phyloP scores from a whole-genome alignment of 2,113 vertebrate species.

The Chiloscyllium plagiosum region DNA sequence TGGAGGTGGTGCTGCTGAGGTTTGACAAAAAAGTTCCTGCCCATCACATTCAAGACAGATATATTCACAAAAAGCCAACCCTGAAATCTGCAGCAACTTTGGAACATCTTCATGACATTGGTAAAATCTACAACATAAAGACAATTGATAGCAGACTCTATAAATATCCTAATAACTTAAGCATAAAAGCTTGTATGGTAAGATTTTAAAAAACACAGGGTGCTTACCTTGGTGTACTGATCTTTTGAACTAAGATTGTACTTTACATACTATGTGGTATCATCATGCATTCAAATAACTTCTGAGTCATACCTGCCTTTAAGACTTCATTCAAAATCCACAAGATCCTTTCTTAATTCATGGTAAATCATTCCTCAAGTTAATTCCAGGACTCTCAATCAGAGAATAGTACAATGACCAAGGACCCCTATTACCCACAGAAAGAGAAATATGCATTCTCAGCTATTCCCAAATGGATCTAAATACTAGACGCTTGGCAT shows the following conservation, averaged over 20 bases:
- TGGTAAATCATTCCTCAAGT: neutral
- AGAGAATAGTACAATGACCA: neutral
- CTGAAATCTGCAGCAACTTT: neutral
- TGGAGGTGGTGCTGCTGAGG: no score
- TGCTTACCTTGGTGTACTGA: neutral
- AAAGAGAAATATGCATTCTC: neutral
- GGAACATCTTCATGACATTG: neutral
- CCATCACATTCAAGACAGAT: neutral
- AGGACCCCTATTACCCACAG: neutral
- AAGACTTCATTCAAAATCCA: neutral
- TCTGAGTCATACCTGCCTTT: neutral
- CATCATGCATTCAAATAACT: neutral
- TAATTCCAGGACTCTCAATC: neutral
- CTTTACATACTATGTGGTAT: neutral
- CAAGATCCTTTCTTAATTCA: neutral
- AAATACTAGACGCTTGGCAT: neutral
- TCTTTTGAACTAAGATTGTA: neutral
- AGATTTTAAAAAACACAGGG: neutral
- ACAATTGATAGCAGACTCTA: neutral
- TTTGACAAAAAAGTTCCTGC: neutral
- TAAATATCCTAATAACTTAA: neutral
- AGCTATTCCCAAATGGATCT: neutral
- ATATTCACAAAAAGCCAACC: neutral
- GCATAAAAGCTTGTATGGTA: neutral
- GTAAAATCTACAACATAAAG: slow-evolving; percentile 3